A percentile compares a stretch with the other conserved stretches of the same genome.
These are phyloP conservation scores for Sander vitreus DNA, from an alignment of 2,113 vertebrate species.

Conservation along the genomic window DNA sequence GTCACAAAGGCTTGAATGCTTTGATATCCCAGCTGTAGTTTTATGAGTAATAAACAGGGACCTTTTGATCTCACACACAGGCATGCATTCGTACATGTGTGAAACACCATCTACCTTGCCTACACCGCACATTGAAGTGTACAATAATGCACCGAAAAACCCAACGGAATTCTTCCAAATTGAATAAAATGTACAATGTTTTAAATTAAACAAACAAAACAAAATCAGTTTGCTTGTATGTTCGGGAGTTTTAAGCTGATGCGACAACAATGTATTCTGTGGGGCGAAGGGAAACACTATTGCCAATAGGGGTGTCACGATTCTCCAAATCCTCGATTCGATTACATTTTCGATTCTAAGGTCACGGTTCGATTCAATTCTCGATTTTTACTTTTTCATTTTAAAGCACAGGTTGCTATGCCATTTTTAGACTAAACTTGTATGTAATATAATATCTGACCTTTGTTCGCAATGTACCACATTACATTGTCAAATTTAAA, in stretches of 20 bases:
- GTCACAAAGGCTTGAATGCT: slow-evolving; percentile 21
- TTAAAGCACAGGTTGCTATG: too few relatives aligned
- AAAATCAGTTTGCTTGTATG: neutral
- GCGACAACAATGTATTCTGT: too few relatives aligned
- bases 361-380: too few relatives aligned
- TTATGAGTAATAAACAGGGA: slow-evolving; percentile 15
- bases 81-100: neutral
- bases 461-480: too few relatives aligned
- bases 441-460: too few relatives aligned
- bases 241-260: neutral
- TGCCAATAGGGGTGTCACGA: neutral
- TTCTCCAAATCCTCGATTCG: too few relatives aligned
- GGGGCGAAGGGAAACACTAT: neutral
- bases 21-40: slow-evolving; percentile 55
- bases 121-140: too few relatives aligned
- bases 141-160: too few relatives aligned
- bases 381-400: too few relatives aligned
- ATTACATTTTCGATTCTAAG: too few relatives aligned
- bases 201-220: neutral
- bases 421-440: too few relatives aligned
- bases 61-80: neutral
- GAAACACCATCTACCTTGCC: neutral
- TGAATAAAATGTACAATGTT: neutral
- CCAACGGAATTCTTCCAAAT: neutral
- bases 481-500: too few relatives aligned